These are phyloP conservation scores for Sebastes trivittatus DNA, from an alignment of 2,797 vertebrate species.

Conservation along the genomic window DNA sequence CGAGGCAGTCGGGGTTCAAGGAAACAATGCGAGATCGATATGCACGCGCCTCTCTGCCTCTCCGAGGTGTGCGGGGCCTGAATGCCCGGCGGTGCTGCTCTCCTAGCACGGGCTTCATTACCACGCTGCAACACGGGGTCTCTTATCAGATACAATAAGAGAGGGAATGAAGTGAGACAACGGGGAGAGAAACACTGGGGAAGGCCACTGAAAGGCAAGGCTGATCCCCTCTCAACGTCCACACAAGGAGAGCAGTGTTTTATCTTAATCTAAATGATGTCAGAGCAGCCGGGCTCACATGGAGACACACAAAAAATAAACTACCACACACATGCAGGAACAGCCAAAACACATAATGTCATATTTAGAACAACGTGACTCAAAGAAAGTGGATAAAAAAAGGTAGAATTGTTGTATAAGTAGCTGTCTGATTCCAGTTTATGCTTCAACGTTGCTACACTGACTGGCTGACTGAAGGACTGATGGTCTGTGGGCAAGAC, in stretches of 20 bases:
- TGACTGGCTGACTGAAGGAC: conserved; percentile 47
- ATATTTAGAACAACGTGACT: neutral
- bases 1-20: conserved; percentile 69
- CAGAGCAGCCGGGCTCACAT: neutral
- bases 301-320: neutral
- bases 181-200: conserved; percentile 45
- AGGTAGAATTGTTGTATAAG: conserved; percentile 14
- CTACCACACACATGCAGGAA: neutral
- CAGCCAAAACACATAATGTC: neutral
- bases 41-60: conserved; percentile 66
- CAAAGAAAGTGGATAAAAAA: neutral
- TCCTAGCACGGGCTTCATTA: conserved; percentile 74
- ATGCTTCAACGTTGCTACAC: conserved; percentile 40
- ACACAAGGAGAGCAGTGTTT: conserved; percentile 26
- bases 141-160: conserved; percentile 73
- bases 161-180: conserved; percentile 65
- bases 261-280: conserved; percentile 51
- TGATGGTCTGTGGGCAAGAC: conserved; percentile 74
- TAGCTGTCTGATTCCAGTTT: conserved; percentile 14
- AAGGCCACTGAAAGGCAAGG: conserved; percentile 44
- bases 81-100: conserved; percentile 67
- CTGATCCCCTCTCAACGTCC: conserved; percentile 29
- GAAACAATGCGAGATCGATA: conserved; percentile 79
- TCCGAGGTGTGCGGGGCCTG: conserved; percentile 68
- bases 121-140: conserved; percentile 58